Conservation (phyloP, 2,888 invertebrate genomes). For the Hypomecis punctinalis region DNA sequence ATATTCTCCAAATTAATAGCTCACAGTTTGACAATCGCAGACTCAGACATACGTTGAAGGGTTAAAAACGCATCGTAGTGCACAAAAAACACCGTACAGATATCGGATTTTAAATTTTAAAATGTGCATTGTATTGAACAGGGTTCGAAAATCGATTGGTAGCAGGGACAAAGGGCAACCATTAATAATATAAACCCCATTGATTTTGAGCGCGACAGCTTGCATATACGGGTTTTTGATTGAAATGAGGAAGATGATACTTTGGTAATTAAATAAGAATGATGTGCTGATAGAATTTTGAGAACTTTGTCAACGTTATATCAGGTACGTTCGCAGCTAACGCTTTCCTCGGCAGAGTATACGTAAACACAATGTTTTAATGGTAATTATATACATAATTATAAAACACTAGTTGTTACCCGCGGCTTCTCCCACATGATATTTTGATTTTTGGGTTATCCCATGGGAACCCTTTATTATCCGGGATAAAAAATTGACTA, state of each 20-base stretch:
- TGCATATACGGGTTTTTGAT: slow-evolving; percentile 58
- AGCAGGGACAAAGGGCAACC: slow-evolving; percentile 79
- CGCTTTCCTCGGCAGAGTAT: too few relatives aligned
- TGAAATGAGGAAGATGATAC: slow-evolving; percentile 50
- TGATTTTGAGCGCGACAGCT: slow-evolving; percentile 77
- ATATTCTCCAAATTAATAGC: too few relatives aligned
- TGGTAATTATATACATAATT: too few relatives aligned
- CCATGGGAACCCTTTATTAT: too few relatives aligned
- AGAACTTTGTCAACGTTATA: background rate
- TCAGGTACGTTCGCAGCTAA: too few relatives aligned
- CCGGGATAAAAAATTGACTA: too few relatives aligned
- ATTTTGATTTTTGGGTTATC: too few relatives aligned
- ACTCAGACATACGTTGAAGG: slow-evolving; percentile 78
- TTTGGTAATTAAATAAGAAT: slow-evolving; percentile 47
- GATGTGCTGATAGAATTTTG: slow-evolving; percentile 12
- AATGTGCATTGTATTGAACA: slow-evolving; percentile 83
- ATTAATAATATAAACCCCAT: slow-evolving; percentile 79
- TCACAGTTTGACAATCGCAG: slow-evolving; percentile 61
- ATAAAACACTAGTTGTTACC: too few relatives aligned
- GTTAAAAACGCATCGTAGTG: slow-evolving; percentile 84
- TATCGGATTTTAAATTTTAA: slow-evolving; percentile 86
- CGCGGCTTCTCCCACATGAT: too few relatives aligned
- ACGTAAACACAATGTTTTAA: too few relatives aligned
- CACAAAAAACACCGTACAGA: slow-evolving; percentile 79
- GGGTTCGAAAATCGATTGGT: slow-evolving; percentile 83